These are phyloP conservation scores for Typhlichthys eigenmanni DNA, from an alignment of 2,797 vertebrate genomes.

Conservation along the genomic window DNA sequence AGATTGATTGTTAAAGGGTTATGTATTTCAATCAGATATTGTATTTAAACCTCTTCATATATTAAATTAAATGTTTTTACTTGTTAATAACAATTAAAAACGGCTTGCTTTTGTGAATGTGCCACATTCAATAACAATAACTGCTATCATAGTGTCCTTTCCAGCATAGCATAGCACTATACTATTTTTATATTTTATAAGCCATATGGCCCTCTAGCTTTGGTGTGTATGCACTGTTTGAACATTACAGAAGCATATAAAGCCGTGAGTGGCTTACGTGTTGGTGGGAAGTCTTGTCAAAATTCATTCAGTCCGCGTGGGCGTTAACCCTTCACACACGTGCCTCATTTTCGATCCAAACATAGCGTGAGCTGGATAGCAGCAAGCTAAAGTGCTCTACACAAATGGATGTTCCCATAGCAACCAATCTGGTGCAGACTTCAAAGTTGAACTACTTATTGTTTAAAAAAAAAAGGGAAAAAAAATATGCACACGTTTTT, in stretches of 20 bases:
- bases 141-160: no score
- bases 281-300: constrained; percentile 6
- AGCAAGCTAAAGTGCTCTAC: constrained; percentile 62
- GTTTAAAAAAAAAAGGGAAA: constrained; percentile 31
- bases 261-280: neutral
- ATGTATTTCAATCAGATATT: no score
- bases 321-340: neutral
- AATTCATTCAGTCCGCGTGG: neutral
- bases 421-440: constrained; percentile 57
- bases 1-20: no score
- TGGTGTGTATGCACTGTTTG: no score
- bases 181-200: no score
- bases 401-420: constrained; percentile 66
- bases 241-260: no score
- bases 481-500: neutral
- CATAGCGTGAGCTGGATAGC: constrained; percentile 57
- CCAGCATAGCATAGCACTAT: no score
- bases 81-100: neutral
- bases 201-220: no score
- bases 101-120: neutral
- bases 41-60: no score
- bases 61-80: no score
- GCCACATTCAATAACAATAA: no score
- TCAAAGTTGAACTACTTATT: constrained; percentile 57
- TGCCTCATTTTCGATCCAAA: constrained; percentile 53